phyloP scores from a whole-genome alignment of 2,888 invertebrate genomes.

The Stenodera caucasica region DNA sequence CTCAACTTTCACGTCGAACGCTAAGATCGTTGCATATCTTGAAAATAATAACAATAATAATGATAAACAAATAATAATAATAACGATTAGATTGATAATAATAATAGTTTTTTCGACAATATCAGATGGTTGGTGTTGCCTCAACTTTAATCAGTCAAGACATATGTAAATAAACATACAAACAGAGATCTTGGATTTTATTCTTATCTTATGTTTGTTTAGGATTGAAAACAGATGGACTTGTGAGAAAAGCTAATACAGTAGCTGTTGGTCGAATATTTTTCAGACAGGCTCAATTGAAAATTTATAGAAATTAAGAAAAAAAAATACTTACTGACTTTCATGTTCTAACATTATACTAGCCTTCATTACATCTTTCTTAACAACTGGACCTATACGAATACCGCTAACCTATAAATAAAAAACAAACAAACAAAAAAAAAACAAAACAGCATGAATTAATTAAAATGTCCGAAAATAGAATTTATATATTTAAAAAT shows the following conservation, averaged over 20 bases:
- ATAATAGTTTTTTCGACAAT: constrained; percentile 5
- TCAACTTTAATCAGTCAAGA: constrained; percentile 18
- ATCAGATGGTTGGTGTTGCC: constrained; percentile 6
- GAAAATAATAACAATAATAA: constrained; percentile 34
- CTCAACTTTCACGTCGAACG: constrained; percentile 99
- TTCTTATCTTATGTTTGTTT: constrained; percentile 40
- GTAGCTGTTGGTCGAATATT: constrained; percentile 28
- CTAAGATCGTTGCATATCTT: constrained; percentile 94
- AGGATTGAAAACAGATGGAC: constrained; percentile 36
- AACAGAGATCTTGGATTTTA: constrained; percentile 31
- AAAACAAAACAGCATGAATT: neutral
- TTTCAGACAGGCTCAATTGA: neutral
- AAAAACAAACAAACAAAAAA: constrained; percentile 48
- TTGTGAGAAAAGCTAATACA: constrained; percentile 40
- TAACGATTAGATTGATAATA: constrained; percentile 17
- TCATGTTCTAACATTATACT: constrained; percentile 99
- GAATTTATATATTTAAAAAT: neutral
- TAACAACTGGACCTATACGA: constrained; percentile 98
- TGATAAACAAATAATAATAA: constrained; percentile 39
- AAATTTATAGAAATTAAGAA: neutral
- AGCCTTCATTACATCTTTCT: constrained; percentile 98
- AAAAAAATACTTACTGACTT: constrained; percentile 70
- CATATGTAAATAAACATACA: constrained; percentile 33
- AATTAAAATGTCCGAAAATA: constrained; percentile 2
- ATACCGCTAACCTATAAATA: constrained; percentile 87